Base-by-base conservation (phyloP, 2,797 vertebrate species). In the Amblyopsis hoosieri region DNA sequence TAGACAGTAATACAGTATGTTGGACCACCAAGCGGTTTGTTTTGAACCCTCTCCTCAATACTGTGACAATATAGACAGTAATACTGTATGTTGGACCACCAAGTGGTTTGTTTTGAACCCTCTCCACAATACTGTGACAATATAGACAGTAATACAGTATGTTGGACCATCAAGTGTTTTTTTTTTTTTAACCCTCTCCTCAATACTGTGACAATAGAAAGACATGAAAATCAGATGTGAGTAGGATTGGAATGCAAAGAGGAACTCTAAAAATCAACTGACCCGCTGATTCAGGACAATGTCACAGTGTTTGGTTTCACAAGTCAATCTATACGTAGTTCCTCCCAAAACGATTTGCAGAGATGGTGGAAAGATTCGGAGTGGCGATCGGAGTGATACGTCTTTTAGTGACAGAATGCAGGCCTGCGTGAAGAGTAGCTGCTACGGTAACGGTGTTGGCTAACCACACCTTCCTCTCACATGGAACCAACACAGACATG, bases 161-260 rank as follows among this genome's bases (percentile, higher is more conserved):
- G 19, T 23, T 23, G 19, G 19, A 23, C 19, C 19, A 23, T 56
- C 55, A 71, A 54, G 42, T 48, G 45, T n/a, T n/a, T n/a, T 56
- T 75, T 13, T 42, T 48, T 71, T 83, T 81, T 74, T 69, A 78
- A 85, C 78, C 56, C 64, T 52, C 63, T 78, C 64, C 66, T 79
- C 67, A 70, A 49, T 49, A 57, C 29, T 57, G 66, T 65, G 55
- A 69, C 53, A 68, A 49, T 57, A n/a, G 72, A 66, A 63, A 60
- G 67, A 62, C 15, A 52, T 62, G 62, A 76, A 61, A 54, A 57
- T 52, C 53, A 63, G 67, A 62, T 61, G 47, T 63, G 64, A 45
- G 5, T 37, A 37, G 5, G 33, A 8, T 37, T 37, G 60, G 17
- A 60, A 52, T 12, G 47, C 57, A 59, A 46, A 33, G 31, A 59